These are phyloP conservation scores for Dryomyza anilis DNA, from an alignment of 2,888 invertebrate species.

Conservation along the genomic window DNA sequence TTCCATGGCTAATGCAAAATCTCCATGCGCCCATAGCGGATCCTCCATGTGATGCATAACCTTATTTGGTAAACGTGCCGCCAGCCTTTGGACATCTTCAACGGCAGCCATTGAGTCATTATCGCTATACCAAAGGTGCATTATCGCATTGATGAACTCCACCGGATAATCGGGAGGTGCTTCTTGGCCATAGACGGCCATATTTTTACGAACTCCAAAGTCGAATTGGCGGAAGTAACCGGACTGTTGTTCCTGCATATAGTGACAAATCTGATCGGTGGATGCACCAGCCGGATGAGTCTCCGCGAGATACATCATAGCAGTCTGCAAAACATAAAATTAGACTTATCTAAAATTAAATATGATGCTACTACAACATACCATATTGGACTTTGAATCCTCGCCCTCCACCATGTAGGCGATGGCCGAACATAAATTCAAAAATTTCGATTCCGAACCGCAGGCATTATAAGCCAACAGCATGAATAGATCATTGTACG, in stretches of 20 bases:
- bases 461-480: constrained; percentile 63
- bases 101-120: constrained; percentile 48
- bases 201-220: constrained; percentile 41
- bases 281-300: constrained; percentile 49
- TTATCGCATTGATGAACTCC: constrained; percentile 38
- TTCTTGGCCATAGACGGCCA: constrained; percentile 39
- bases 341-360: too few relatives aligned
- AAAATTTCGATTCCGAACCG: constrained; percentile 28
- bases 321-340: too few relatives aligned
- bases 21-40: constrained; percentile 43
- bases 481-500: constrained; percentile 63
- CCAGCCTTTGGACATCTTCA: constrained; percentile 43
- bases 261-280: constrained; percentile 50
- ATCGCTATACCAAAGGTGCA: constrained; percentile 49
- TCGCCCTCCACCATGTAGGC: background rate
- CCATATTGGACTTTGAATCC: background rate
- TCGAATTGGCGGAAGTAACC: constrained; percentile 48
- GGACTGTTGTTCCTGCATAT: constrained; percentile 46
- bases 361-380: too few relatives aligned
- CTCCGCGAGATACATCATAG: too few relatives aligned
- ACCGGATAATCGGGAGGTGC: constrained; percentile 47
- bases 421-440: constrained; percentile 1
- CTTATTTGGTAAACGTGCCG: constrained; percentile 40
- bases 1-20: constrained; percentile 39
- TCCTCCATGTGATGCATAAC: constrained; percentile 41